These are phyloP conservation scores for Oryzias sinensis DNA, from an alignment of 2,797 vertebrate genomes.

Conservation along the genomic window DNA sequence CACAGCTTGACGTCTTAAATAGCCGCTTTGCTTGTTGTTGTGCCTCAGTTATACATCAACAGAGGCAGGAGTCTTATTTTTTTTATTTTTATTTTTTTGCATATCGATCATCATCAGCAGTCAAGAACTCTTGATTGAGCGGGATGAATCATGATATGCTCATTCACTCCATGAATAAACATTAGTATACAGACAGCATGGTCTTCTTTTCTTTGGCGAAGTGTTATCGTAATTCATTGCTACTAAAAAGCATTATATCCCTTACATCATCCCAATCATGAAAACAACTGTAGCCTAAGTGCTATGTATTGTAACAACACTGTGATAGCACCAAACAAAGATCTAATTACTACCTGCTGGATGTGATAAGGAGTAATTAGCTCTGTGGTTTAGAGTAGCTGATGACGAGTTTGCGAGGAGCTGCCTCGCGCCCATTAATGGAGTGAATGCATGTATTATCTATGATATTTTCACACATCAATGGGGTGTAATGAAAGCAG, in stretches of 20 bases:
- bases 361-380: conserved; percentile 79
- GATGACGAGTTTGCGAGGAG: conserved; percentile 55
- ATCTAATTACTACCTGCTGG: conserved; percentile 80
- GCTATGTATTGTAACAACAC: conserved; percentile 76
- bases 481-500: conserved; percentile 35
- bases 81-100: conserved; percentile 55
- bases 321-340: conserved; percentile 74
- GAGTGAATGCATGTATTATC: conserved; percentile 41
- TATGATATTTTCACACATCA: conserved; percentile 26
- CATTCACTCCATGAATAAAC: conserved; percentile 55
- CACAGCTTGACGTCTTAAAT: conserved; percentile 54
- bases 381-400: conserved; percentile 59
- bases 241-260: conserved; percentile 72
- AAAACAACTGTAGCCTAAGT: conserved; percentile 73
- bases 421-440: conserved; percentile 45
- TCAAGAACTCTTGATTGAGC: conserved; percentile 63
- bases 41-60: conserved; percentile 32
- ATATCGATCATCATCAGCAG: conserved; percentile 56
- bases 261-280: conserved; percentile 51
- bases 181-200: conserved; percentile 41
- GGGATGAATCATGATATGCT: conserved; percentile 58
- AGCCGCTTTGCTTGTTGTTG: conserved; percentile 66
- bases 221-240: conserved; percentile 58
- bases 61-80: conserved; percentile 51
- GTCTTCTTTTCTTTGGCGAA: conserved; percentile 29